Base-by-base conservation (phyloP, 1,140 invertebrate species). In the Eufriesea mexicana region DNA sequence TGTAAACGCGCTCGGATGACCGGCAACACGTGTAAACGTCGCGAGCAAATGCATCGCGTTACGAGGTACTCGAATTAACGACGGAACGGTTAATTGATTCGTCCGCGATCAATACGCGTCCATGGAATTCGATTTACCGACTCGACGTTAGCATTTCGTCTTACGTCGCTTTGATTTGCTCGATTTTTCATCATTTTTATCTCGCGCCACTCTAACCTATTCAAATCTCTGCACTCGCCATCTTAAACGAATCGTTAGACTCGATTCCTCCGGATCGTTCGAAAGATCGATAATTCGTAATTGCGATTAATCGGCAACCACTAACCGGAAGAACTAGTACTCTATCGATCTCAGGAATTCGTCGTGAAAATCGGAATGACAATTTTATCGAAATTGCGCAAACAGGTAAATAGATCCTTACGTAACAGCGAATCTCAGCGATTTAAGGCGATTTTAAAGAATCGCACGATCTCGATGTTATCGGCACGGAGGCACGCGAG, bases 231-330 rank as follows among this genome's bases (percentile, higher is more conserved):
- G 18, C 18, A 23, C 12, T 28, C 16, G 16, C 23, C n/a, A 2
- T 47, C 12, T 49, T 76, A 74, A 82, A 76, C 57, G 74, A 68
- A 76, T 59, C 79, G 42, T 82, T 76, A 82, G 14, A 18, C 20
- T 7, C 25, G 14, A n/a, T 67, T 68, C 49, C 67, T 28, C 64
- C 23, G 12, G 7, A 42, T n/a, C n/a, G 10, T 23, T 45, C 9
- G 47, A 59, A 23, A 1, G 20, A 45, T 57, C 45, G 25, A n/a
- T 14, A 59, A 23, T 18, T 45, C 55, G 54, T 55, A 74, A 74
- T 55, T 59, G 25, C 23, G 23, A 5, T n/a, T 73, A 57, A 57
- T 45, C 55, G 23, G 9, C 18, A 7, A 28, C n/a, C 25, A 10
- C 14, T 1, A 28, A 28, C 9, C 16, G 12, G 45, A 57, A 42